Percentiles rank a stretch among this genome's conserved stretches.
Conservation (phyloP, 2,797 vertebrate species). For the Cyclopterus lumpus region DNA sequence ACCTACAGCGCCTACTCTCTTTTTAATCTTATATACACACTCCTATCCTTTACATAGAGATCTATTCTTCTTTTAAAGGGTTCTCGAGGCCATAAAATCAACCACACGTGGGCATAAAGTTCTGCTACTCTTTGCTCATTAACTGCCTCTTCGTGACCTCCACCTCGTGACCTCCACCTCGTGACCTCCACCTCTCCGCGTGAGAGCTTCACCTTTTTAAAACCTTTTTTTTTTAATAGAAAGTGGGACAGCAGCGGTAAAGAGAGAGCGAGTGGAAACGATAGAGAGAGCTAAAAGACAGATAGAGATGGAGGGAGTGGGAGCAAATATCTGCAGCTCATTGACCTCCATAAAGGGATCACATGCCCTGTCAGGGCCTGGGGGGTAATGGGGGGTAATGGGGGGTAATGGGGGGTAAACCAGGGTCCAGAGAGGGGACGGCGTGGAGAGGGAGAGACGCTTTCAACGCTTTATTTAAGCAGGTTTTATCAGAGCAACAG, state of each 20-base stretch:
- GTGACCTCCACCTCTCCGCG: neutral
- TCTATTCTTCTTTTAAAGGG: neutral
- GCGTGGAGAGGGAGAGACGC: neutral
- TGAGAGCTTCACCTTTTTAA: neutral
- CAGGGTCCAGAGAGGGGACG: slow-evolving; percentile 10
- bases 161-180: too few relatives aligned
- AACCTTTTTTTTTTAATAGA: too few relatives aligned
- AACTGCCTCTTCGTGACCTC: too few relatives aligned
- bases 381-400: slow-evolving; percentile 28
- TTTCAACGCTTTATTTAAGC: slow-evolving; percentile 13
- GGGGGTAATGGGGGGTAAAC: too few relatives aligned
- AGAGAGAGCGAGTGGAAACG: slow-evolving; percentile 7
- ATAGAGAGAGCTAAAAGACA: slow-evolving; percentile 22
- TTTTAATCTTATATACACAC: too few relatives aligned
- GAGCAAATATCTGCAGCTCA: slow-evolving; percentile 75
- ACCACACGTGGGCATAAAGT: too few relatives aligned
- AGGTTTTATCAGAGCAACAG: neutral
- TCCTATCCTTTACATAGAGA: too few relatives aligned
- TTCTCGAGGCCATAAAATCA: neutral
- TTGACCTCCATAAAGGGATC: slow-evolving; percentile 78
- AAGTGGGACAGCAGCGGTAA: slow-evolving; percentile 34
- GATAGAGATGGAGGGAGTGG: slow-evolving; percentile 24
- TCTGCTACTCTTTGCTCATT: too few relatives aligned
- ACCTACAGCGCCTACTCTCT: neutral
- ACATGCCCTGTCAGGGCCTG: slow-evolving; percentile 51